Evolutionary conservation across 1,140 invertebrate genomes (phyloP), one percentile per base, ranked within the genome.

Genomic region (Calliopsis andreniformis): DNA sequence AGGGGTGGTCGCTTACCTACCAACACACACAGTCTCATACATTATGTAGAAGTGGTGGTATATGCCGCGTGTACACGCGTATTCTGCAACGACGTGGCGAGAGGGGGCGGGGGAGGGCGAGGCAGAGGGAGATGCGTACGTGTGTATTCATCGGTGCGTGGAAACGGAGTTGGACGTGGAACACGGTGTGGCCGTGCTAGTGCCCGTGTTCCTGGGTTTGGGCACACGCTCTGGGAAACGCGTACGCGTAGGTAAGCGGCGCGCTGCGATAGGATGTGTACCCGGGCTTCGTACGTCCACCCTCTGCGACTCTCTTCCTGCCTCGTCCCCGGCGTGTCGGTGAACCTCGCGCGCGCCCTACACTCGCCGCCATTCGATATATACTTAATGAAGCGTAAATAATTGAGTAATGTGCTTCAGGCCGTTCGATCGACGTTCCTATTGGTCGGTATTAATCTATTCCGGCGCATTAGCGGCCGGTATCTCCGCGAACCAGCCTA

Each of bases 301-400:
- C 66, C 55, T 76, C 51, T 12, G 32, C 56, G 56, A 58, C 5
- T 32, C 53, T 56, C n/a, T 43, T 53, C 75, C 63, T 67, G 53
- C 72, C 45, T 68, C 79, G 69, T 73, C 78, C 78, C 53, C 77
- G 45, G 62, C 72, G 72, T 75, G 79, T 67, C 82, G 85, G 78
- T 81, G 83, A 80, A 79, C 82, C 78, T 47, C 73, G 77, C 28
- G 80, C 82, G 85, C 83, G 87, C 87, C 86, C 81, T 89, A 90
- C 87, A 88, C 87, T 89, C 89, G 85, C 84, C 89, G 88, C 90
- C 89, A 91, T 91, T 92, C 91, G 91, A 92, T 92, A 91, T 92
- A 92, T 92, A 92, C 91, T 92, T 92, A 92, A 92, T 92, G 91
- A 92, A 92, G 91, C 90, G 87, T 92, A 92, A 92, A 92, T 92